phyloP scores from a whole-genome alignment of 2,113 vertebrate species.

The Macquaria australasica region DNA sequence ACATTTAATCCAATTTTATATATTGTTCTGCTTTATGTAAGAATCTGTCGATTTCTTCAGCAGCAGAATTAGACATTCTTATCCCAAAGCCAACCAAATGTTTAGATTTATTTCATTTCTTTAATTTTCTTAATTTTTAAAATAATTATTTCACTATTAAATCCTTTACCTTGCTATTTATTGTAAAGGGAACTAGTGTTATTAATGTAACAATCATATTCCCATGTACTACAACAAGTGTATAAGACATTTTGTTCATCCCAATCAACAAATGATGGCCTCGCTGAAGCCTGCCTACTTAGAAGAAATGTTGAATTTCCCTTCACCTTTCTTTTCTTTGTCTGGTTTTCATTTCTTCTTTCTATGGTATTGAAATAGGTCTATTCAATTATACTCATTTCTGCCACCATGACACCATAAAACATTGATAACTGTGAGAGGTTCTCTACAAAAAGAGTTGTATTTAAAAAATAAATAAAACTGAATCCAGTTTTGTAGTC shows the following conservation, averaged over 20 bases:
- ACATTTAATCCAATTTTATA: not conserved
- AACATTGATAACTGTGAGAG: too few species aligned
- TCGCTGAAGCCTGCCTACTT: not conserved
- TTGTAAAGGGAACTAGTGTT: not conserved
- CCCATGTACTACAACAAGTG: not conserved
- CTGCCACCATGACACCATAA: too few species aligned
- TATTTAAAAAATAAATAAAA: too few species aligned
- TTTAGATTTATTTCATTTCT: not conserved
- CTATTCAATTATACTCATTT: too few species aligned
- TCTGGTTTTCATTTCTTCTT: not conserved
- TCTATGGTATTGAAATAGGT: too few species aligned
- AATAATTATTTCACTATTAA: not conserved
- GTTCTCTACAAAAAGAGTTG: too few species aligned
- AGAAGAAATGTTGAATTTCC: not conserved
- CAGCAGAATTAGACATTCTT: not conserved
- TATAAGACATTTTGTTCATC: not conserved
- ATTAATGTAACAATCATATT: not conserved
- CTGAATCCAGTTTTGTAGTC: not conserved
- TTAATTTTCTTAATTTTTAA: too few species aligned
- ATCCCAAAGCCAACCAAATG: not conserved
- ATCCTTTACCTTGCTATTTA: not conserved
- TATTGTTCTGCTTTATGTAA: not conserved
- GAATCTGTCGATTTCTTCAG: not conserved
- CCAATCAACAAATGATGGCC: not conserved
- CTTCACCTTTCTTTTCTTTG: too few species aligned